Evolutionary conservation across 2,797 vertebrate species (phyloP), one percentile per base, ranked within the genome.

Genomic region (Dermochelys coriacea): DNA sequence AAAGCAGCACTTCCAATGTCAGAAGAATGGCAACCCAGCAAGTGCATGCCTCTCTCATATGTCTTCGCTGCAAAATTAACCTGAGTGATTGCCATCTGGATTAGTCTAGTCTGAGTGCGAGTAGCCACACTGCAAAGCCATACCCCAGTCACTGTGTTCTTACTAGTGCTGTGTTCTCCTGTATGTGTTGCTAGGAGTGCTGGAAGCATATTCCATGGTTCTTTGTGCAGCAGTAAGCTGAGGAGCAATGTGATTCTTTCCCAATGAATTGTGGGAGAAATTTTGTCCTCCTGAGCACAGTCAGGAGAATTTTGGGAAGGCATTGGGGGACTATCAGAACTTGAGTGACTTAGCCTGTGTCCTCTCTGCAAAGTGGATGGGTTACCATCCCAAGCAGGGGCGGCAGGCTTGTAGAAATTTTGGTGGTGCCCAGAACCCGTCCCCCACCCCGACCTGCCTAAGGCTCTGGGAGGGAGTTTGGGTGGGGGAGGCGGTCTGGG

Each of bases 111-210:
- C 23, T 45, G 23, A 12, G 37, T 45, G 11, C 2, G 3, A 74
- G 6, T 12, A 41, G 23, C 71, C 21, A 25, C 11, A 45, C 71
- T 74, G 41, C 41, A 82, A 91, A 87, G 8, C 15, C 49, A 34
- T 82, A 12, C 2, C 49, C 55, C 34, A 79, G 4, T 90, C 80
- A 83, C 16, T 3, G 37, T 57, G 11, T 41, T 85, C 45, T 4
- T 64, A 4, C 18, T 0, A 8, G 84, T 95, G 37, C 21, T 74
- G 10, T 25, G 23, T 86, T 7, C 6, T 82, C 3, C 52, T 71
- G n/a, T 5, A 5, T 34, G 25, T 0, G 0, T 49, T 51, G 34
- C 18, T 61, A 1, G 8, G 6, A 16, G 3, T 16, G 0, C 25
- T 59, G 86, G 27, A 27, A 90, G 4, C 2, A 4, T 16, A 12